Conservation (phyloP, 2,113 vertebrate genomes). For the Suncus etruscus region DNA sequence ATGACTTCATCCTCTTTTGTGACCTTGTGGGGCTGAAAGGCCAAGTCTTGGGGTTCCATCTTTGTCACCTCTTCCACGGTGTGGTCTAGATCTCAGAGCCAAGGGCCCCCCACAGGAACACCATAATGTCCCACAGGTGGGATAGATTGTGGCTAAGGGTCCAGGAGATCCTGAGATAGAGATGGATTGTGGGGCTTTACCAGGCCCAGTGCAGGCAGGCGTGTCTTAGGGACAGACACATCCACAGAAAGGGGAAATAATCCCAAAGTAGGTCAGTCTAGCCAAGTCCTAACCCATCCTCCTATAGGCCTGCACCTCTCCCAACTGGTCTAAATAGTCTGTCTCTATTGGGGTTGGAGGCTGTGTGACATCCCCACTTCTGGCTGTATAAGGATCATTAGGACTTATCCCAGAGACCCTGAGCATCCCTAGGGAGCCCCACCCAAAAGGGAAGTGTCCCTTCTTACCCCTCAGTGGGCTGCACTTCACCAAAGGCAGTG, state of each 20-base stretch:
- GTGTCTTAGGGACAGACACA: background rate
- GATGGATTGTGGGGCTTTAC: background rate
- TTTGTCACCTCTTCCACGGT: background rate
- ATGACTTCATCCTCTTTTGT: background rate
- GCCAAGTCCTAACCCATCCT: background rate
- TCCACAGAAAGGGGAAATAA: rapidly evolving
- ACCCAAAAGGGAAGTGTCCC: background rate
- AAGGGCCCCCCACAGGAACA: background rate
- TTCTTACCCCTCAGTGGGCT: background rate
- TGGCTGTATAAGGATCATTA: too few relatives aligned
- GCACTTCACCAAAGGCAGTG: rapidly evolving
- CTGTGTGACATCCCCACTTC: too few relatives aligned
- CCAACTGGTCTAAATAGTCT: too few relatives aligned
- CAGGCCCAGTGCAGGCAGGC: background rate
- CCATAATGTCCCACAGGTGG: background rate
- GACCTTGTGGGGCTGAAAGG: background rate
- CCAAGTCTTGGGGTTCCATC: background rate
- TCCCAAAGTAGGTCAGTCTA: rapidly evolving
- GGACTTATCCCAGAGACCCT: too few relatives aligned
- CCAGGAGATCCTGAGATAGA: background rate
- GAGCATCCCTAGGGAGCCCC: background rate
- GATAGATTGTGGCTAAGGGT: background rate
- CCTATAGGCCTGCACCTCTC: background rate
- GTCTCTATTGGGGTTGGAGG: too few relatives aligned
- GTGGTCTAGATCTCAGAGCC: background rate